phyloP scores from a whole-genome alignment of 2,113 vertebrate species.

The Odocoileus virginianus region DNA sequence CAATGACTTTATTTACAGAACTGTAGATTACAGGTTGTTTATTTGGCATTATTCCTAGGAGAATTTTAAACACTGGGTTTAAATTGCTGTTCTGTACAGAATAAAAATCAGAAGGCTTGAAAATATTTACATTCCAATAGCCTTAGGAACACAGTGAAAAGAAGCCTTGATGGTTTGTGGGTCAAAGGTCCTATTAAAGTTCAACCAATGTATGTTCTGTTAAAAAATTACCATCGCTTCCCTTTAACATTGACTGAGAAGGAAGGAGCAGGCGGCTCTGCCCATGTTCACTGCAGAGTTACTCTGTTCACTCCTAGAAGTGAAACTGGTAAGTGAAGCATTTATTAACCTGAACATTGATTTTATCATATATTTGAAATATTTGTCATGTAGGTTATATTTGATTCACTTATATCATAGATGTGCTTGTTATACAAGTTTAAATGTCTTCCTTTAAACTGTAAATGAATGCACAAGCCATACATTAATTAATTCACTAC shows the following conservation, averaged over 20 bases:
- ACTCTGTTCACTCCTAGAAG: background rate
- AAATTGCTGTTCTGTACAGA: background rate
- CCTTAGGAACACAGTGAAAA: background rate
- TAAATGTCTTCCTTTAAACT: background rate
- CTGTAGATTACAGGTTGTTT: background rate
- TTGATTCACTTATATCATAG: background rate
- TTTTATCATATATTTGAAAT: slow-evolving; percentile 16
- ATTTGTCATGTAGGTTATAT: background rate
- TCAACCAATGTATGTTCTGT: background rate
- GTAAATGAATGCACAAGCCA: background rate
- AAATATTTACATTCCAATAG: slow-evolving; percentile 15
- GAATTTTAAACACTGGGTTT: background rate
- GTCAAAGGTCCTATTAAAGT: background rate
- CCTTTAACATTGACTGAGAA: background rate
- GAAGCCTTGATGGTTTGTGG: background rate
- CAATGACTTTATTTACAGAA: background rate
- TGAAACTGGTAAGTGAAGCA: background rate
- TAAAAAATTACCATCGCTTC: background rate
- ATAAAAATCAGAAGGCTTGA: background rate
- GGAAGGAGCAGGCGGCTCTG: background rate
- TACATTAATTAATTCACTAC: background rate
- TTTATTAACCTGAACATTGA: background rate
- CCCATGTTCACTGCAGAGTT: background rate
- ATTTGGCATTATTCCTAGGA: background rate
- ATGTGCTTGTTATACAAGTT: background rate